Base-by-base conservation (phyloP, 2,113 vertebrate species). In the Circaetus gallicus region DNA sequence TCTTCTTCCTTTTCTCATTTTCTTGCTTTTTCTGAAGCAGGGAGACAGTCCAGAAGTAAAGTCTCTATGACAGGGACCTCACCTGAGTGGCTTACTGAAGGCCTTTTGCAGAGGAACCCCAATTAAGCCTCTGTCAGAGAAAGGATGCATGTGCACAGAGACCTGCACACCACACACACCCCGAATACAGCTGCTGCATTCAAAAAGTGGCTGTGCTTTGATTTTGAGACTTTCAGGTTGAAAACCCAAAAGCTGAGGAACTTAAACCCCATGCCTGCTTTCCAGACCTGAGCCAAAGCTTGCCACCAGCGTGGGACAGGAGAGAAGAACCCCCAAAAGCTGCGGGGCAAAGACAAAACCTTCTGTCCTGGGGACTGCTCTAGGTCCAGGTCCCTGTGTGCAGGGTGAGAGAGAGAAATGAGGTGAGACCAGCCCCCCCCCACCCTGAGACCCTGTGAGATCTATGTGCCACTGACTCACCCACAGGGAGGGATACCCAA, bases 141-240 rank as follows among this genome's bases (percentile, higher is more conserved):
- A 32, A 29, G 79, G 38, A 26, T 5, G 31, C 3, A 0, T 0
- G 8, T 10, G 31, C 58, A 8, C 20, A 19, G 71, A 52, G 58
- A 40, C 25, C 63, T 13, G 20, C 50, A 19, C 36, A 7, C 20
- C 45, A 31, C 18, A 8, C 32, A 21, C 31, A 8, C 29, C 31
- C 20, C 1, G 0, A 25, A 20, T 3, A 15, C 3, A 2, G 32
- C 22, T 16, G 24, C 70, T 43, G 43, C 16, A 6, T 29, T n/a
- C 73, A 12, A 16, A 36, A 61, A 6, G 15, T 13, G 16, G 6
- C n/a, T 32, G 11, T 36, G 59, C 52, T 31, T 66, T 29, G 16
- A 16, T n/a, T 43, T 19, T 16, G n/a, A 21, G 52, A 16, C 21
- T 34, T 89, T 19, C 3, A 31, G 13, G 36, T 29, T 31, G 24